Percentiles rank a stretch among this genome's conserved stretches.
These are phyloP conservation scores for Euphydryas editha DNA, from an alignment of 2,888 invertebrate genomes.

Conservation along the genomic window DNA sequence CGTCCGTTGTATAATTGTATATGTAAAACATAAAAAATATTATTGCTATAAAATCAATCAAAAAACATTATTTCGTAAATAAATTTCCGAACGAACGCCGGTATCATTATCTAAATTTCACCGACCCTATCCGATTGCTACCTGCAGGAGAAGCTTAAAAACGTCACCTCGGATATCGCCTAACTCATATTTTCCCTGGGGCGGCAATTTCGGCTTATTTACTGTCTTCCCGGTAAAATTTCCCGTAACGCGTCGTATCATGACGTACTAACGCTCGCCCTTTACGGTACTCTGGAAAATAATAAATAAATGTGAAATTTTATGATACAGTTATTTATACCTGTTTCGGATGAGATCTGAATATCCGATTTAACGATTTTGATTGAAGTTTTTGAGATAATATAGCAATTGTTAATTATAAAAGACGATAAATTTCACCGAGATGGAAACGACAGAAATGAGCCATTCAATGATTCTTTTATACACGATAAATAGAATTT, in stretches of 20 bases:
- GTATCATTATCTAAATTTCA: constrained; percentile 6
- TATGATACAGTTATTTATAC: background rate
- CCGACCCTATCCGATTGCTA: constrained; percentile 5
- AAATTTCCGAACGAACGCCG: background rate
- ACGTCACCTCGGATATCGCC: constrained; percentile 33
- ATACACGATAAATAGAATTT: constrained; percentile 5
- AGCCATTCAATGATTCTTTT: background rate
- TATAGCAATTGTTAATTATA: background rate
- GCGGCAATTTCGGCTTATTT: constrained; percentile 33
- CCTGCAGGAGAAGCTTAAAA: constrained; percentile 32
- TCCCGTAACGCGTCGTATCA: constrained; percentile 26
- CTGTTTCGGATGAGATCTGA: background rate
- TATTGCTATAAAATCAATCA: background rate
- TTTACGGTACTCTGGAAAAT: constrained; percentile 17
- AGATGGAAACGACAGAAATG: constrained; percentile 8
- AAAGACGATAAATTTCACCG: background rate
- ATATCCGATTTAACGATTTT: background rate
- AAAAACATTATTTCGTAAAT: background rate
- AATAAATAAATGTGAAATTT: constrained; percentile 19
- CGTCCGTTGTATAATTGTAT: too few species aligned
- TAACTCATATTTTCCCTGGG: constrained; percentile 35
- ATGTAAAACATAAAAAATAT: background rate
- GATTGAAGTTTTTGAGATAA: background rate
- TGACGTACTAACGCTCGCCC: constrained; percentile 23
- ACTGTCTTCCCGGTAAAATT: constrained; percentile 30